These are phyloP conservation scores for Onchidella celtica DNA, from an alignment of 2,888 invertebrate species.

Conservation along the genomic window DNA sequence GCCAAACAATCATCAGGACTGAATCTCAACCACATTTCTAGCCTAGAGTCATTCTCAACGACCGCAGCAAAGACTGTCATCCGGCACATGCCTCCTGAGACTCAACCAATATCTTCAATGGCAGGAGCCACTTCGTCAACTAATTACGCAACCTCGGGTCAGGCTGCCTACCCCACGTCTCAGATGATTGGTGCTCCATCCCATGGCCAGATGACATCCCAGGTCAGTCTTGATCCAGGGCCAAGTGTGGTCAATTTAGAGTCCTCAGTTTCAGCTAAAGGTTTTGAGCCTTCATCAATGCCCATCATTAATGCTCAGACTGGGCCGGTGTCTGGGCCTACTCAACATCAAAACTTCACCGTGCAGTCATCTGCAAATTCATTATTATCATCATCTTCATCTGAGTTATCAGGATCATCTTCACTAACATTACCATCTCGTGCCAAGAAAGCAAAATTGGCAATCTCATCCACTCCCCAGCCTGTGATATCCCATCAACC, in stretches of 20 bases:
- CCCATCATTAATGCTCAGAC: constrained; percentile 30
- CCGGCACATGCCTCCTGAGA: constrained; percentile 28
- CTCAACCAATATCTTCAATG: constrained; percentile 6
- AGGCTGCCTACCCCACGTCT: not conserved
- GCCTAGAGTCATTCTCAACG: constrained; percentile 24
- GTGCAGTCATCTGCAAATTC: not conserved
- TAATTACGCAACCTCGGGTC: constrained; percentile 6
- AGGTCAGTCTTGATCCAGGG: constrained; percentile 8
- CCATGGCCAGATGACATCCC: not conserved
- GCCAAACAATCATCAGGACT: constrained; percentile 25
- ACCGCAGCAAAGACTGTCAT: constrained; percentile 40
- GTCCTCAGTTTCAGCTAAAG: not conserved
- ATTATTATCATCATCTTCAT: constrained; percentile 26
- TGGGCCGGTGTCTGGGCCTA: not conserved
- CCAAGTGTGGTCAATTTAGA: constrained; percentile 16
- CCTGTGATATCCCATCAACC: constrained; percentile 23
- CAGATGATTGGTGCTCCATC: constrained; percentile 6
- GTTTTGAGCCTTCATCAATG: constrained; percentile 1
- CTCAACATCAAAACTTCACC: constrained; percentile 25
- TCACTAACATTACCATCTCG: constrained; percentile 37
- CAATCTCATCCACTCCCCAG: constrained; percentile 16
- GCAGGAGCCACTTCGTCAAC: not conserved
- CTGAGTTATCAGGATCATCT: not conserved
- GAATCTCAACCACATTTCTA: constrained; percentile 31
- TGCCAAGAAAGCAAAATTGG: constrained; percentile 43